Conservation (phyloP, 2,888 invertebrate species). For the Ochropleura leucogaster region DNA sequence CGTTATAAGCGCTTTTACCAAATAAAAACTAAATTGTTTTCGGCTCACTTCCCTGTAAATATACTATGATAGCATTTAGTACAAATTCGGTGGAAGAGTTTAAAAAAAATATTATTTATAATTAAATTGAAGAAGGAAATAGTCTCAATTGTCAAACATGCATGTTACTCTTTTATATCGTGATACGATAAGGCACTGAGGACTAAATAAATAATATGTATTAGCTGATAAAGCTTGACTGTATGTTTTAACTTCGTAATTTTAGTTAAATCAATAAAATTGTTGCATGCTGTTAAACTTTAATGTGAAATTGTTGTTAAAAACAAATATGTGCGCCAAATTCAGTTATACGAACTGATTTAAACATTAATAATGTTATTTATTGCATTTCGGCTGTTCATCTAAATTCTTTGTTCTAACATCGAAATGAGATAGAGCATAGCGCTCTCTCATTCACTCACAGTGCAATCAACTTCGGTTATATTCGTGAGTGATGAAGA, state of each 20-base stretch:
- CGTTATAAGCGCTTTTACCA: conserved; percentile 86
- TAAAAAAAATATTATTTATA: conserved; percentile 73
- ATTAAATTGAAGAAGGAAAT: conserved; percentile 67
- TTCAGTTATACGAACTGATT: conserved; percentile 35
- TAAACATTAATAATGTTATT: conserved; percentile 21
- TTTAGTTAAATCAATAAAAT: conserved; percentile 55
- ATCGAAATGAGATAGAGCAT: conserved; percentile 37
- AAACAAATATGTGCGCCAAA: conserved; percentile 31
- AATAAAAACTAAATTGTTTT: conserved; percentile 80
- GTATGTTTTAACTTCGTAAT: conserved; percentile 50
- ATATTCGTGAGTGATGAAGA: conserved; percentile 20
- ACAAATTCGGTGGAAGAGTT: conserved; percentile 87
- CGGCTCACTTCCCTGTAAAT: conserved; percentile 83
- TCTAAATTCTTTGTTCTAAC: conserved; percentile 33
- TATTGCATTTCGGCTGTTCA: conserved; percentile 49
- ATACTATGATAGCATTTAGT: conserved; percentile 85
- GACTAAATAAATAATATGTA: conserved; percentile 36
- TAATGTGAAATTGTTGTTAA: conserved; percentile 43
- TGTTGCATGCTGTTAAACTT: conserved; percentile 59
- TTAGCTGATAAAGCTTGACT: conserved; percentile 56
- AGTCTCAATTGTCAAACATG: conserved; percentile 68
- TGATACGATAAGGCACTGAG: conserved; percentile 66
- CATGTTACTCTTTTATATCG: conserved; percentile 59
- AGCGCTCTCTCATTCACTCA: conserved; percentile 32
- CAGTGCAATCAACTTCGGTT: conserved; percentile 25